Conservation (phyloP, 2,797 vertebrate genomes). For the Potorous gilbertii region DNA sequence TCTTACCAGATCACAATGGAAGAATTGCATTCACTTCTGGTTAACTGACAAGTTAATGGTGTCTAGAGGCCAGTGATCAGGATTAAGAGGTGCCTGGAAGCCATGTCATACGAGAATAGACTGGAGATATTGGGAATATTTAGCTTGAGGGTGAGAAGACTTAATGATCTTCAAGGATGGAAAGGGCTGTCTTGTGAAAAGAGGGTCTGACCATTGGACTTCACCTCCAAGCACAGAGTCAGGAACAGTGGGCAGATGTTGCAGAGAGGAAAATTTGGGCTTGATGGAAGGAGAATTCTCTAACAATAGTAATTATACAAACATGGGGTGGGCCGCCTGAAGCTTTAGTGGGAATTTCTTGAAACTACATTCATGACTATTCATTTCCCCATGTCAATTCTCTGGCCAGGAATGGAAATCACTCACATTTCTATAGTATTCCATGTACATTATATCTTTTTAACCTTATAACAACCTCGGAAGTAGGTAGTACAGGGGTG, state of each 20-base stretch:
- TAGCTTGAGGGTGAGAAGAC: background rate
- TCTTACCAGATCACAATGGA: background rate
- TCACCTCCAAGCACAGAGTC: background rate
- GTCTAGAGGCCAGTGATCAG: background rate
- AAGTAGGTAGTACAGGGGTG: background rate
- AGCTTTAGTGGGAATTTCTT: background rate
- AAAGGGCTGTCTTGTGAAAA: background rate
- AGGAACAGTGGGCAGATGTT: background rate
- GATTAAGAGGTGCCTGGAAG: background rate
- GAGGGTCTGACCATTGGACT: background rate
- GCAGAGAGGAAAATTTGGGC: background rate
- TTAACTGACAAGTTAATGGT: background rate
- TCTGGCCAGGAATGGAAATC: constrained; percentile 36
- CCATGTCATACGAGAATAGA: background rate
- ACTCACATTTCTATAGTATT: background rate
- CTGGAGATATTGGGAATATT: background rate
- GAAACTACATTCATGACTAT: background rate
- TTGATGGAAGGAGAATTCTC: background rate
- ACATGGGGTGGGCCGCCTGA: background rate
- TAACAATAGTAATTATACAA: background rate
- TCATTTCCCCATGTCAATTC: constrained; percentile 49
- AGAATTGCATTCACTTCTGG: background rate
- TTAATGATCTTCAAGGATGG: background rate
- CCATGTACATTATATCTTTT: background rate
- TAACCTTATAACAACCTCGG: background rate